phyloP scores from a whole-genome alignment of 2,113 vertebrate species.

The Bagarius yarrelli region DNA sequence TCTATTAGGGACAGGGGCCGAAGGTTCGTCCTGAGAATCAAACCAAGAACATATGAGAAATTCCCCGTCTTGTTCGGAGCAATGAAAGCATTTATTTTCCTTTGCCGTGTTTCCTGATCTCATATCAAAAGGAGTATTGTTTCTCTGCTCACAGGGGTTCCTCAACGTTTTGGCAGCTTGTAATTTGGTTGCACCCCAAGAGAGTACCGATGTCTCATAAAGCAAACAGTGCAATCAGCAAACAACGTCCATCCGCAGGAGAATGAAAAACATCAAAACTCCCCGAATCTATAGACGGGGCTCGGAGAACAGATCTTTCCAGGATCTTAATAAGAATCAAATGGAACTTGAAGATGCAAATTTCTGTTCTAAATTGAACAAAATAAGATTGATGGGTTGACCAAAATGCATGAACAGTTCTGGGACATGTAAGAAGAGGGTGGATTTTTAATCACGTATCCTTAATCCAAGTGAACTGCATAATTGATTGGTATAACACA shows the following conservation, averaged over 20 bases:
- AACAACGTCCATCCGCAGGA: slow-evolving; percentile 41
- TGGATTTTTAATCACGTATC: background rate
- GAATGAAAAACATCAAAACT: slow-evolving; percentile 19
- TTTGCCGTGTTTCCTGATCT: slow-evolving; percentile 73
- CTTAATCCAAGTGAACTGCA: background rate
- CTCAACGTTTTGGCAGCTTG: slow-evolving; percentile 70
- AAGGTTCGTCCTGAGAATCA: slow-evolving; percentile 74
- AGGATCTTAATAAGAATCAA: slow-evolving; percentile 9
- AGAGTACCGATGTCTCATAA: slow-evolving; percentile 49
- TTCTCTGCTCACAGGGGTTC: slow-evolving; percentile 70
- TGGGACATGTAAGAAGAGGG: background rate
- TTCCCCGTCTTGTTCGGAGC: slow-evolving; percentile 69
- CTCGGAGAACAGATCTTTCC: background rate
- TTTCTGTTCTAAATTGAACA: background rate
- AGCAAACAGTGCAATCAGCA: slow-evolving; percentile 49
- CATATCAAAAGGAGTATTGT: slow-evolving; percentile 76
- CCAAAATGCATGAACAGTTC: background rate
- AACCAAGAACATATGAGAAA: slow-evolving; percentile 77
- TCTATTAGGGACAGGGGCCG: slow-evolving; percentile 72
- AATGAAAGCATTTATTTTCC: slow-evolving; percentile 77
- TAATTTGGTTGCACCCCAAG: slow-evolving; percentile 55
- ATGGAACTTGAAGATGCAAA: background rate
- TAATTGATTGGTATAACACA: background rate
- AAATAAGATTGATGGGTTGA: background rate
- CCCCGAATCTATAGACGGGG: slow-evolving; percentile 9